Evolutionary conservation across 2,113 vertebrate genomes (phyloP), one percentile per base, ranked within the genome.

Genomic region (Ardeotis arabs): DNA sequence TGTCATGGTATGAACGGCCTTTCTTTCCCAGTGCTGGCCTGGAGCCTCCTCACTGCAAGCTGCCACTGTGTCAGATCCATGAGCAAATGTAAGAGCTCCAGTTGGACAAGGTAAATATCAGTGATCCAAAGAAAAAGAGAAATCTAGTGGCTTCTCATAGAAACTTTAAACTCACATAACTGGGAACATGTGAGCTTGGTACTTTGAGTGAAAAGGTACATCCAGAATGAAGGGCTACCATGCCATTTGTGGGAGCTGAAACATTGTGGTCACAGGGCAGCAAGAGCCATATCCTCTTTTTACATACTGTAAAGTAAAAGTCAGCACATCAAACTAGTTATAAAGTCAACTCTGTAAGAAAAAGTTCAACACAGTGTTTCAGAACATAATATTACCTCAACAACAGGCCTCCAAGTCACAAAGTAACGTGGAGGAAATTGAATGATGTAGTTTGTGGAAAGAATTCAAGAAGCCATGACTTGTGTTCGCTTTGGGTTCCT

Each of bases 111-210:
- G 29, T 58, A 68, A 68, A 12, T 78, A 35, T 37, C 60, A 33
- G 4, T 31, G 28, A 66, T 67, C 37, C 52, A 63, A 62, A 73
- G 64, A 25, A 84, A 58, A 84, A 56, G 21, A 69, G 68, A 70
- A 58, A 2, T 35, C 68, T 33, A 4, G 44, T 92, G 28, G 28
- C 37, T 84, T 93, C 67, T 62, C n/a, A 9, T 13, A 53, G 63
- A 79, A 63, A 59, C 62, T 64, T 62, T 58, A n/a, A 58, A 52
- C 22, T 69, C n/a, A 4, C 10, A 12, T 39, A 60, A 66, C 28
- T 53, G 62, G 37, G 17, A 70, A 49, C 0, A 0, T 4, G 0
- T 39, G 31, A 41, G 49, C 37, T 59, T 53, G 25, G 27, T 49
- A 50, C 29, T 52, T 53, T 3, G 59, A 37, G 9, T 75, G 17